Evolutionary conservation across 2,888 invertebrate genomes (phyloP).

Genomic region (Acrobasis repandana): DNA sequence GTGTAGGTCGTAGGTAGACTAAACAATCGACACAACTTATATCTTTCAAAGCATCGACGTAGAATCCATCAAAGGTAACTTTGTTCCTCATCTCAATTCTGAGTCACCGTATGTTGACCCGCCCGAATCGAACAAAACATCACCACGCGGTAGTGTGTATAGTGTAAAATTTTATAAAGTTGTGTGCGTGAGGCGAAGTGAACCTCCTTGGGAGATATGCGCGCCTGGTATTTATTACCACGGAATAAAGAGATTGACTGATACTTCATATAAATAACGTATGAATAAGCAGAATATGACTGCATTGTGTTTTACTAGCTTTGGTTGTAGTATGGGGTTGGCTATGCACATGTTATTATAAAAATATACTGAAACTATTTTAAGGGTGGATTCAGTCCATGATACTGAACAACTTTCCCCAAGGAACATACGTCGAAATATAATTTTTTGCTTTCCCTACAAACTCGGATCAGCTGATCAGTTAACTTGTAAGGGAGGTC

Average conservation of each 20-base stretch:
- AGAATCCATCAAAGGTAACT: slow-evolving; percentile 14
- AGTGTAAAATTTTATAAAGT: slow-evolving; percentile 31
- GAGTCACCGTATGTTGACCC: slow-evolving; percentile 62
- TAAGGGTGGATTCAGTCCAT: too few relatives aligned
- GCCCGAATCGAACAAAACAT: slow-evolving; percentile 39
- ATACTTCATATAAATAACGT: slow-evolving; percentile 1
- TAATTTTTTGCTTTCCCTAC: too few relatives aligned
- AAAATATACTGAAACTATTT: too few relatives aligned
- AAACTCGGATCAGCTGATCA: too few relatives aligned
- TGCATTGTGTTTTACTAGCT: not conserved
- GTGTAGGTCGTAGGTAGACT: too few relatives aligned
- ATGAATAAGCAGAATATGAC: slow-evolving; percentile 5
- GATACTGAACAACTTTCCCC: too few relatives aligned
- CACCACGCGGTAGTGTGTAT: slow-evolving; percentile 27
- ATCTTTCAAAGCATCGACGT: not conserved
- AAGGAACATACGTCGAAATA: too few relatives aligned
- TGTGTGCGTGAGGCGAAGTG: slow-evolving; percentile 25
- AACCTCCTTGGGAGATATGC: slow-evolving; percentile 42
- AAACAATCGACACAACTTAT: not conserved
- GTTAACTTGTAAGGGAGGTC: too few relatives aligned
- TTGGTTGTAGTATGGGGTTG: not conserved
- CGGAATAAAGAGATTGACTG: slow-evolving; percentile 17
- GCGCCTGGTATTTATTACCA: slow-evolving; percentile 41
- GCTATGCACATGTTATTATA: too few relatives aligned
- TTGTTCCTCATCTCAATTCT: slow-evolving; percentile 43